Evolutionary conservation across 2,113 vertebrate genomes (phyloP).

Genomic region (Fregata magnificens): DNA sequence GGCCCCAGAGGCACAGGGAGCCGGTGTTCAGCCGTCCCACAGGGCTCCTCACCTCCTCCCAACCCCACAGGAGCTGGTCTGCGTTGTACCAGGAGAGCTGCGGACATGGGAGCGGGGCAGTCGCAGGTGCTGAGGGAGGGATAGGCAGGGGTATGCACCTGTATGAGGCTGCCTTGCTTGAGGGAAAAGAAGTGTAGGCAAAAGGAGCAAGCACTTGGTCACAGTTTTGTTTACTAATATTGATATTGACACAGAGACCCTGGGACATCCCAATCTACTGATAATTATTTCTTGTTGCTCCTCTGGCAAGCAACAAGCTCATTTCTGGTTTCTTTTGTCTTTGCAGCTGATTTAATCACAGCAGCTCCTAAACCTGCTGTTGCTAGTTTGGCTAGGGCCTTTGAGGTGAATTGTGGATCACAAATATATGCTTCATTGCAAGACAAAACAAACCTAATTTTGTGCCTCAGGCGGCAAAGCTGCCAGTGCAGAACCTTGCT

Average conservation of each 20-base stretch:
- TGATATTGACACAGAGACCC: background rate
- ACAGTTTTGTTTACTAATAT: background rate
- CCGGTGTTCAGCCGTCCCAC: fast-evolving
- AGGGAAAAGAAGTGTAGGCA: background rate
- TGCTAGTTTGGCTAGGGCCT: background rate
- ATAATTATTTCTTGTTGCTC: background rate
- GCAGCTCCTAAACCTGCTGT: background rate
- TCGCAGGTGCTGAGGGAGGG: background rate
- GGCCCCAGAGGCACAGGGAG: fast-evolving
- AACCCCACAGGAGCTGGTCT: background rate
- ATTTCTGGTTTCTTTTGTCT: background rate
- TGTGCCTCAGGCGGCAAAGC: background rate
- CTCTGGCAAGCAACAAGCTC: background rate
- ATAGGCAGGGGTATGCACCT: background rate
- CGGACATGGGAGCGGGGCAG: background rate
- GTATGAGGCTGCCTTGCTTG: background rate
- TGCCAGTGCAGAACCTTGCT: background rate
- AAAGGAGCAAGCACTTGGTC: background rate
- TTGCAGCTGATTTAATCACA: background rate
- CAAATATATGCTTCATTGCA: background rate
- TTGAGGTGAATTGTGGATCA: background rate
- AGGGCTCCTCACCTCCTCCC: fast-evolving
- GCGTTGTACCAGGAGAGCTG: background rate
- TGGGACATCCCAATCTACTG: background rate
- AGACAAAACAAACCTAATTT: background rate